Base-by-base conservation (phyloP, 2,113 vertebrate species). In the Colinus virginianus region DNA sequence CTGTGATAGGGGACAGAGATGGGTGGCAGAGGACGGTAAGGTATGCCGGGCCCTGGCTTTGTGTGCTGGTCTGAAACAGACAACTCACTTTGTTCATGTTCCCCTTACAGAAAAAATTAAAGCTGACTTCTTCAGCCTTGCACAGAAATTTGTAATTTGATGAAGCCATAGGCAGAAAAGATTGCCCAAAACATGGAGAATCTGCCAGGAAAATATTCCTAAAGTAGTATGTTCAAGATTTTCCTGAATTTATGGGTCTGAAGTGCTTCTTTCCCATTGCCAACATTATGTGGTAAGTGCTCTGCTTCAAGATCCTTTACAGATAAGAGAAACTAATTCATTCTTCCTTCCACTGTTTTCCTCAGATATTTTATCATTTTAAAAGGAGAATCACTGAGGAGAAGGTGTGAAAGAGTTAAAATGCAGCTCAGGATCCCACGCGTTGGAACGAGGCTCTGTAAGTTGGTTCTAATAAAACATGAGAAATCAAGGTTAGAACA, bases 381-480 rank as follows among this genome's bases (percentile, higher is more conserved):
- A 48, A 53, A 58, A 46, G 13, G 48, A 84, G 90, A 90, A 81
- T 45, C 20, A 64, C 1, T 7, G 5, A 23, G 19, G 16, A 7
- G n/a, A 49, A 85, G 28, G 17, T 21, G 55, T 40, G 64, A 74
- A 92, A 83, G 91, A 92, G 93, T 93, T 96, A 91, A 90, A 78
- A 91, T 34, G 40, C 42, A 76, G 14, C 42, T 79, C 32, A 55
- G 66, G 62, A 92, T 95, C 92, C 89, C 82, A 7, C 58, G 63
- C 62, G 25, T 69, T 90, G 85, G 82, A 84, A 94, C 72, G 49
- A 74, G 61, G 32, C 46, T 90, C 89, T 79, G n/a, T 78, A 81
- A 94, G 53, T 78, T 68, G 71, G 68, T 72, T 91, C 58, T 89
- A 96, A 92, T 78, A 92, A 95, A 95, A 88, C 17, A 70, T 46